Base-by-base conservation (phyloP, 2,888 invertebrate genomes). In the Luperina testacea region DNA sequence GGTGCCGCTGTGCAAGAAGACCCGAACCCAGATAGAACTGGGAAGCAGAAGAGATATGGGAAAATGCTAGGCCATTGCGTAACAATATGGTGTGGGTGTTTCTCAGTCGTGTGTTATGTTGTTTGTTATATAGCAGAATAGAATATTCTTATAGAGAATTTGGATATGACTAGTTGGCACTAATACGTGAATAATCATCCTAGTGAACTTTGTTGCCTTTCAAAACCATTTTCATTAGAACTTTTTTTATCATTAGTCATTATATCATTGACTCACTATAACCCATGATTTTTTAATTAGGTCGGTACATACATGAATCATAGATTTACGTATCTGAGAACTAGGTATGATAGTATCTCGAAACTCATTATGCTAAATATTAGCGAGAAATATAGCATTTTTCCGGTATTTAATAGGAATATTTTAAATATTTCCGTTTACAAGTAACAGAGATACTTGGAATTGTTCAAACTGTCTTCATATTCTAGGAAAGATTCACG, bases 291-390 rank as follows among this genome's bases (percentile, higher is more conserved):
- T 53, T 64, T 3, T n/a, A n/a, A 64, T 7, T 48, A 65, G n/a
- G 42, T 72, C 32, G 11, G 57, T 20, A 53, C 53, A 3, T n/a
- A 63, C n/a, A 75, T 83, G 84, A 86, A 69, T 84, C 87, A 84
- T 65, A 79, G 76, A 86, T 86, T 57, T 20, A 76, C 27, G 53
- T 63, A 42, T 63, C 53, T 27, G 74, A 86, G 83, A 86, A 53
- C 9, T 53, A 38, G 6, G 38, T 38, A 15, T 32, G 68, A 79
- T 67, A 57, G 42, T 51, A 86, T 83, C 73, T 61, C 8, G 24
- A 65, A 76, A 73, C 68, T 83, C 83, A 84, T 86, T 86, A 83
- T 86, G 76, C 68, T 64, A 83, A 87, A 80, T 80, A 63, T 75
- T 84, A 32, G 65, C 0, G 7, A 68, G 87, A 84, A 84, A 63